phyloP scores from a whole-genome alignment of 2,888 invertebrate species.

The Drosophila sordidapex region DNA sequence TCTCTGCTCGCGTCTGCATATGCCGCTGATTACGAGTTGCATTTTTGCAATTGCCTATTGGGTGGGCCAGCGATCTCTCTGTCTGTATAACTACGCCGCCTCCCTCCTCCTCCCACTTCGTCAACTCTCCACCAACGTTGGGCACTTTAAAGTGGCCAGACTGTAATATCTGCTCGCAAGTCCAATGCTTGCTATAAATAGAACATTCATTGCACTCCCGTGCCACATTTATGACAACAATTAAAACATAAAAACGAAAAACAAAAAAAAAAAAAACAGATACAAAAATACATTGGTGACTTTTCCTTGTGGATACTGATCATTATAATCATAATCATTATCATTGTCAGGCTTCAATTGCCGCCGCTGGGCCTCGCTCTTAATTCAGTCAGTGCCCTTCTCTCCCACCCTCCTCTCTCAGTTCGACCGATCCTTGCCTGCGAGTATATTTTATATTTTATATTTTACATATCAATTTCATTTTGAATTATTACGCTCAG shows the following conservation, averaged over 20 bases:
- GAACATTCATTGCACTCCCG: conserved; percentile 24
- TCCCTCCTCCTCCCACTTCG: background rate
- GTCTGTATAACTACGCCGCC: background rate
- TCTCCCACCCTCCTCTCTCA: background rate
- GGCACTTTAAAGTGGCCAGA: conserved; percentile 23
- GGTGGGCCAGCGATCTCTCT: conserved; percentile 37
- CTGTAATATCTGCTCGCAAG: conserved; percentile 21
- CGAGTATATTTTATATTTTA: conserved; percentile 10
- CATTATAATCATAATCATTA: conserved; percentile 16
- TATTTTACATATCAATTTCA: conserved; percentile 36
- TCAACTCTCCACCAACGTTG: background rate
- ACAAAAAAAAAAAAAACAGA: background rate
- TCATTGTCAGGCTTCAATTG: conserved; percentile 38
- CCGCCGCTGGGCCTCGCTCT: conserved; percentile 19
- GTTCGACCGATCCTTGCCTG: conserved; percentile 20
- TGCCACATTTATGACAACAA: conserved; percentile 56
- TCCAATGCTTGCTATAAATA: conserved; percentile 49
- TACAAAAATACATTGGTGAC: conserved; percentile 13
- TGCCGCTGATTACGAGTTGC: conserved; percentile 39
- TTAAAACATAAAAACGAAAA: conserved; percentile 42
- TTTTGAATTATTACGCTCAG: conserved; percentile 62
- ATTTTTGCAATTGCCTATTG: conserved; percentile 34
- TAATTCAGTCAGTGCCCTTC: conserved; percentile 20
- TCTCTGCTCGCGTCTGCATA: conserved; percentile 16
- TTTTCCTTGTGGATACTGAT: conserved; percentile 7